A percentile compares a stretch with the other conserved stretches of the same genome.
These are phyloP conservation scores for Drosophila fulvimacula DNA, from an alignment of 2,888 invertebrate genomes.

Conservation along the genomic window DNA sequence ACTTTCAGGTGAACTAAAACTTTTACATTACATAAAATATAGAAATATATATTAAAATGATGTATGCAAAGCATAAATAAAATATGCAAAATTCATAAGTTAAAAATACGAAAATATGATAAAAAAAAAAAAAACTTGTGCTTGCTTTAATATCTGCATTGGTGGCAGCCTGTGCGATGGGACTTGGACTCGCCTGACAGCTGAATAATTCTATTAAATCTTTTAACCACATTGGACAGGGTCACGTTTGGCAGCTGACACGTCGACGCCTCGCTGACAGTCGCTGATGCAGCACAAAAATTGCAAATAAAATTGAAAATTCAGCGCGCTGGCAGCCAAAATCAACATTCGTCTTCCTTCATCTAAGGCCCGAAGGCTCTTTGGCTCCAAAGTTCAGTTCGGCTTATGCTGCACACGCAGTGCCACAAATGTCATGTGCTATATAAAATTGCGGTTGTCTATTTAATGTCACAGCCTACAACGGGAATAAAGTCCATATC, in stretches of 20 bases:
- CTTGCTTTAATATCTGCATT: conserved; percentile 41
- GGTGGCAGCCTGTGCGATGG: conserved; percentile 9
- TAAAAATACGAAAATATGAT: too few relatives aligned
- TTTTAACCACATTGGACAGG: conserved; percentile 70
- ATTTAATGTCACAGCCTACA: conserved; percentile 46
- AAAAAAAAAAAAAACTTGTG: neutral
- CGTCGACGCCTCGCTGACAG: conserved; percentile 62
- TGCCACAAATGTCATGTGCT: conserved; percentile 62
- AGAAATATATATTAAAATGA: neutral
- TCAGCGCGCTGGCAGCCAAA: conserved; percentile 71
- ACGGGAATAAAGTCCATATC: neutral
- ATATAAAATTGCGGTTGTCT: conserved; percentile 54
- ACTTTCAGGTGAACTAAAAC: neutral
- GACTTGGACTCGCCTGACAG: conserved; percentile 17
- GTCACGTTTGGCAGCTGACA: conserved; percentile 70
- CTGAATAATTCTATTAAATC: conserved; percentile 53
- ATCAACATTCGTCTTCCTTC: conserved; percentile 67
- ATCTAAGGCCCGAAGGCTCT: conserved; percentile 19
- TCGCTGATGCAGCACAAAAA: conserved; percentile 70
- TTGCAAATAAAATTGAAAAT: conserved; percentile 64
- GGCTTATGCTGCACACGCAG: conserved; percentile 58
- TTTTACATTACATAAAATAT: neutral
- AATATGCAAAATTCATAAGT: neutral
- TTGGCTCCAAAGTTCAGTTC: conserved; percentile 12
- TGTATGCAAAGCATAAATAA: neutral